Percentiles rank a stretch among this genome's conserved stretches.
Conservation (phyloP, 2,797 vertebrate species). For the Sarcophilus harrisii region DNA sequence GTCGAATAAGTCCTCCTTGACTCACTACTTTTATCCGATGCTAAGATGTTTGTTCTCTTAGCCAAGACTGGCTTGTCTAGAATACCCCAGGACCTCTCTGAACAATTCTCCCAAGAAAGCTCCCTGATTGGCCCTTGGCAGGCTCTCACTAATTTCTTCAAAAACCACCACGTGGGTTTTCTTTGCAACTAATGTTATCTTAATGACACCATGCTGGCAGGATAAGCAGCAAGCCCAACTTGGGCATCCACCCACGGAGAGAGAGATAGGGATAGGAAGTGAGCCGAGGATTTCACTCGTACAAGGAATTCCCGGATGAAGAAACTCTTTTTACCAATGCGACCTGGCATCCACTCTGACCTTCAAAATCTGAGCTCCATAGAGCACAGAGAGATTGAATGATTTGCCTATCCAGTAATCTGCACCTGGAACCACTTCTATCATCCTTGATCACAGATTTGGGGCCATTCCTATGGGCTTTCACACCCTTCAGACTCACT, state of each 20-base stretch:
- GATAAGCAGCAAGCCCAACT: background rate
- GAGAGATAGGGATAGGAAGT: background rate
- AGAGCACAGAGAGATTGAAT: background rate
- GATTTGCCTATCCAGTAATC: background rate
- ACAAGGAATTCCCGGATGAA: background rate
- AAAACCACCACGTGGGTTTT: background rate
- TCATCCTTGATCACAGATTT: background rate
- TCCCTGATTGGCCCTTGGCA: background rate
- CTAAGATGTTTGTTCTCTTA: slow-evolving; percentile 45
- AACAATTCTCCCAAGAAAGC: background rate
- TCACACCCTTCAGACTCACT: background rate
- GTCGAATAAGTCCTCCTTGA: slow-evolving; percentile 37
- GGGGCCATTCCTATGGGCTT: background rate
- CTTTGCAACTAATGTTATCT: background rate
- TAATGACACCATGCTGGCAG: background rate
- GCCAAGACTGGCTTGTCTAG: background rate
- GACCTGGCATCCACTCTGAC: background rate
- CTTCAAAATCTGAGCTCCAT: background rate
- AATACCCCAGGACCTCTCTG: background rate
- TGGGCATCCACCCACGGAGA: background rate
- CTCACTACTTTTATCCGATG: slow-evolving; percentile 60
- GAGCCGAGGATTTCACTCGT: background rate
- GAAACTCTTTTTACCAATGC: background rate
- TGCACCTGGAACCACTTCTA: background rate
- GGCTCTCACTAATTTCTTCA: background rate